Base-by-base conservation (phyloP, 2,797 vertebrate species). In the Diplodus puntazzo region DNA sequence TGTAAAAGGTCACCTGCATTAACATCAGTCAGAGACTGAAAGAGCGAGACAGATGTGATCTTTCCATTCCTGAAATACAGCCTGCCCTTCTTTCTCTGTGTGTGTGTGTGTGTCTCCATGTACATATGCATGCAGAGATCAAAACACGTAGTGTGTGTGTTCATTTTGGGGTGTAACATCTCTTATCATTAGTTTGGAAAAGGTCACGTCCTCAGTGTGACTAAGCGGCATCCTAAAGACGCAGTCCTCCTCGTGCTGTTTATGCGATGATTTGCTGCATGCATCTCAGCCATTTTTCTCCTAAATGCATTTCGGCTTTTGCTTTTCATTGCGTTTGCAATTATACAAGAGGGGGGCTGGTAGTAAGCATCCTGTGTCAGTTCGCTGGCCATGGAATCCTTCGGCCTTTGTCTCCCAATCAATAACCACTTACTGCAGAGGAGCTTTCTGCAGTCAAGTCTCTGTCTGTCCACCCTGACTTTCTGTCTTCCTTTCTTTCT, bases 381-480 rank as follows among this genome's bases (percentile, higher is more conserved):
- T 80, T 63, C 20, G 5, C 61, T 61, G 62, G 74, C 80, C 39
- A 0, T 63, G 80, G 85, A 89, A 86, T 89, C 84, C 81, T 86
- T 73, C 9, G 68, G 83, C 77, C 86, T 46, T 80, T 34, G 70
- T 85, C 90, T 81, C 81, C 7, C 83, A 85, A 94, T 94, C 93
- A 90, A 94, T 94, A 93, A 89, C 73, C 87, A 86, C 83, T 94
- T 88, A 91, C 91, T 93, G 92, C 85, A 87, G 88, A 91, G 84
- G 54, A 87, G 84, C 86, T 82, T 68, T 82, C 76, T 87, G 88
- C 85, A 82, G 83, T 50, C 87, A 75, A 70, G 72, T 73, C 58
- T 81, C 87, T 79, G 83, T 85, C 85, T 42, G 73, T 84, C 77
- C 69, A 60, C 60, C 55, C 39, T 10, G 62, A 11, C 69, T 55